Evolutionary conservation across 2,113 vertebrate genomes (phyloP).

Genomic region (Tetrax tetrax): DNA sequence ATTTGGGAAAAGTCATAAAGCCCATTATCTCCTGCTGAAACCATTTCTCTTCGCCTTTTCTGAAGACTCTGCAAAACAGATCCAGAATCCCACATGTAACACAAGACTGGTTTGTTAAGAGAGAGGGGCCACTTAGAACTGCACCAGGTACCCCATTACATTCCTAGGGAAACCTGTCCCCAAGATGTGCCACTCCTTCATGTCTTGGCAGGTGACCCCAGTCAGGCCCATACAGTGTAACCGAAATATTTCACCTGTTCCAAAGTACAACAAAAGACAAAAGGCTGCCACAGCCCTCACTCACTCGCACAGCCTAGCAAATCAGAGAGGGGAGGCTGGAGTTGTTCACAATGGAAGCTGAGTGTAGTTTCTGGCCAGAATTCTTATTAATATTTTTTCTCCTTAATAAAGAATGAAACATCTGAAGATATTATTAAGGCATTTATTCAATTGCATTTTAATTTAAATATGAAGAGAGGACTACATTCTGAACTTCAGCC

Average conservation of each 20-base stretch:
- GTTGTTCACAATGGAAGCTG: constrained; percentile 1
- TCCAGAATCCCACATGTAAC: neutral
- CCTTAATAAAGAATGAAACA: constrained; percentile 14
- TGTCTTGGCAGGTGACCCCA: neutral
- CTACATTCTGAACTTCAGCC: constrained; percentile 37
- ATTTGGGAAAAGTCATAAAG: constrained; percentile 62
- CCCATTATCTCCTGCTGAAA: constrained; percentile 63
- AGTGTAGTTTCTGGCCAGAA: neutral
- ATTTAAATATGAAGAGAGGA: constrained; percentile 44
- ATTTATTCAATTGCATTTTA: constrained; percentile 58
- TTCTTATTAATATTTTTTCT: constrained; percentile 23
- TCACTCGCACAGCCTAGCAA: neutral
- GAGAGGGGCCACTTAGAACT: neutral
- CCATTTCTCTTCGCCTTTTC: constrained; percentile 43
- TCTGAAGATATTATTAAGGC: neutral
- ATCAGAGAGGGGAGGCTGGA: neutral
- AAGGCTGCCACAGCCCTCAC: neutral
- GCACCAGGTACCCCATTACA: neutral
- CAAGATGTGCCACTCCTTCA: neutral
- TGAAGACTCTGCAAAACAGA: constrained; percentile 42
- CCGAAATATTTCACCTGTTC: neutral
- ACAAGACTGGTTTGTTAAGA: neutral
- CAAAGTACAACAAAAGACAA: neutral
- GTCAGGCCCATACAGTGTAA: neutral
- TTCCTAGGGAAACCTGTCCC: neutral